These are phyloP conservation scores for Pitangus sulphuratus DNA, from an alignment of 2,797 vertebrate species.

Conservation along the genomic window DNA sequence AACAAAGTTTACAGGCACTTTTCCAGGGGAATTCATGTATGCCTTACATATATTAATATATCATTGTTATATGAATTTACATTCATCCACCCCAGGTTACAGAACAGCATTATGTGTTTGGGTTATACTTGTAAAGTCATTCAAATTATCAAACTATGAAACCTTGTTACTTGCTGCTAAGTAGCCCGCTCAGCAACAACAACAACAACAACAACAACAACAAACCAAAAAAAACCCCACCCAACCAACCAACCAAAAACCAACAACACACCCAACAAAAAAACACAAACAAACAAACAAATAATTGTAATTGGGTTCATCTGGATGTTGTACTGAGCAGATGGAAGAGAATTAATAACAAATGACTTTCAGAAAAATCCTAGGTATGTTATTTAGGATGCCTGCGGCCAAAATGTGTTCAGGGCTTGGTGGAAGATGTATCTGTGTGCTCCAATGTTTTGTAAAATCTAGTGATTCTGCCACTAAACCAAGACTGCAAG, in stretches of 20 bases:
- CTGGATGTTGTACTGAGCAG: neutral
- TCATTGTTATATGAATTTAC: neutral
- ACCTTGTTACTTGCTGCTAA: neutral
- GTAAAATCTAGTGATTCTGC: neutral
- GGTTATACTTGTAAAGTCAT: neutral
- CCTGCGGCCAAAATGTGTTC: neutral
- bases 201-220: no score
- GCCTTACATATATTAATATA: neutral
- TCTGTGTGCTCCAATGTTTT: rapidly evolving
- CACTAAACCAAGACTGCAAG: neutral
- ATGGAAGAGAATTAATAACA: neutral
- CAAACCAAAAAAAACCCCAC: no score
- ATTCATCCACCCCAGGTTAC: neutral
- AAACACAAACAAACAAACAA: no score
- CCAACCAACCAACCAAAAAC: no score
- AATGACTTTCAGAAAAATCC: neutral
- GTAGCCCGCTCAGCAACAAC: neutral
- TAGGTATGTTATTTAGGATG: neutral
- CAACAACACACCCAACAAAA: neutral
- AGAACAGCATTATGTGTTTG: neutral
- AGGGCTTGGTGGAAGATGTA: neutral
- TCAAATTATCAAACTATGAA: neutral
- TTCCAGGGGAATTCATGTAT: neutral
- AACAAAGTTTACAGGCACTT: neutral
- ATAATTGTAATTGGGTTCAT: neutral